Percentiles rank a stretch among this genome's conserved stretches.
Evolutionary conservation across 23 tunicate genomes (phyloP).

Genomic region (Trididemnum miniatum): DNA sequence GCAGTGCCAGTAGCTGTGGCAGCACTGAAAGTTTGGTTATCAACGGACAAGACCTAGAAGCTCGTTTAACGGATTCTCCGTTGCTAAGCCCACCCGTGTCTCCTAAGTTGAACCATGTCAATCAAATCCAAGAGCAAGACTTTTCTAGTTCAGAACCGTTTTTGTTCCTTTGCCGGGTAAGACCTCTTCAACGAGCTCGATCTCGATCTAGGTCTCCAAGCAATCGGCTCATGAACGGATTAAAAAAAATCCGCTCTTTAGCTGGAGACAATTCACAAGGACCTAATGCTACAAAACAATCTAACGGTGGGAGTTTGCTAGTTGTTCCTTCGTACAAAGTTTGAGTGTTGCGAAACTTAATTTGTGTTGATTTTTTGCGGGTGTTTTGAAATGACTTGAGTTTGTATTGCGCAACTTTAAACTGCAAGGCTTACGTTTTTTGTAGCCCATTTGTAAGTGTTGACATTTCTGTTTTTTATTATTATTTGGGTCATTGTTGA

Average conservation of each 20-base stretch:
- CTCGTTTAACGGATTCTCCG: neutral
- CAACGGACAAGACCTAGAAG: conserved; percentile 10
- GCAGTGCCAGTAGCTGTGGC: conserved; percentile 43
- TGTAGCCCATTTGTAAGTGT: no score
- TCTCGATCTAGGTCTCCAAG: conserved; percentile 58
- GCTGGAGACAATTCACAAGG: conserved; percentile 34
- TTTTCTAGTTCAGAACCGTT: conserved; percentile 77
- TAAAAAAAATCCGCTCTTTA: conserved; percentile 56
- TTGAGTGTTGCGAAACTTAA: no score
- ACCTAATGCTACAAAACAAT: neutral
- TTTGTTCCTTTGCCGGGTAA: conserved; percentile 66
- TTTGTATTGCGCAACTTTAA: no score
- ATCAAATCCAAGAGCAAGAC: conserved; percentile 40
- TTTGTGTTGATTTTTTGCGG: no score
- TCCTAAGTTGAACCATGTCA: neutral
- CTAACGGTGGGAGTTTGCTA: neutral
- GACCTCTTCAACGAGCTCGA: conserved; percentile 41
- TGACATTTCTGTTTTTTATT: no score
- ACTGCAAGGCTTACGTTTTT: no score
- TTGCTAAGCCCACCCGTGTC: neutral
- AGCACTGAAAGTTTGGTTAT: conserved; percentile 49
- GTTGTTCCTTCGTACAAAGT: neutral
- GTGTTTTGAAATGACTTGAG: no score
- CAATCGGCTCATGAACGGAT: conserved; percentile 53
- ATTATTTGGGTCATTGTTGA: no score